Base-by-base conservation (phyloP, 2,113 vertebrate genomes). In the Trematocara zebra region DNA sequence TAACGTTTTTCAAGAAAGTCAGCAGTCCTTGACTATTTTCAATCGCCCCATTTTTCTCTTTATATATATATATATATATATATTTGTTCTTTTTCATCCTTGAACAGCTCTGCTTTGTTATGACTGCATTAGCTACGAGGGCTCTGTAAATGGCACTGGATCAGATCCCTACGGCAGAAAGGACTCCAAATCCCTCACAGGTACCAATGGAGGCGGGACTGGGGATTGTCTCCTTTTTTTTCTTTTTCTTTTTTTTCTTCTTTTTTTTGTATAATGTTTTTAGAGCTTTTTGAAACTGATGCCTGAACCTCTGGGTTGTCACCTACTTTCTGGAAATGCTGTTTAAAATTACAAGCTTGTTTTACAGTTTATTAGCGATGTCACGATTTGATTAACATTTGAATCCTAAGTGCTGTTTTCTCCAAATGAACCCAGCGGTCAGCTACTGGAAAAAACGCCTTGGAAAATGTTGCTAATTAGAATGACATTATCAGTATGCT, bases 21-120 rank as follows among this genome's bases (percentile, higher is more conserved):
- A 93, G 23, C 85, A 82, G 72, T 67, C 83, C 20, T 86, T 93
- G 61, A 93, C 84, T 87, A 85, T 40, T 90, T 87, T 92, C 85
- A 78, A 91, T 93, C 40, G 56, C 81, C 91, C 87, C 12, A 81
- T 87, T 90, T 93, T 17, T 93, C 64, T 91, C 78, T 93, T 92
- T 8, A 57, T 31, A 31, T 31, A 31, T 93, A 93, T 92, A 90
- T 83, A 56, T 31, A 1, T 93, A 93, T 92, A 90, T 83, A 56
- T 33, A 1, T 59, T 92, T 87, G 87, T 85, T 78, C 83, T 93
- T 90, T 93, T 92, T 93, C 69, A 94, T 94, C 93, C 93, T 95
- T 92, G 95, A 95, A 95, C 95, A 96, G 96, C 96, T 95, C 96
- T 97, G 94, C 95, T 97, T 94, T 97, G 96, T 96, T 97, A 96